phyloP scores from a whole-genome alignment of 2,113 vertebrate genomes.

The Jaculus jaculus region DNA sequence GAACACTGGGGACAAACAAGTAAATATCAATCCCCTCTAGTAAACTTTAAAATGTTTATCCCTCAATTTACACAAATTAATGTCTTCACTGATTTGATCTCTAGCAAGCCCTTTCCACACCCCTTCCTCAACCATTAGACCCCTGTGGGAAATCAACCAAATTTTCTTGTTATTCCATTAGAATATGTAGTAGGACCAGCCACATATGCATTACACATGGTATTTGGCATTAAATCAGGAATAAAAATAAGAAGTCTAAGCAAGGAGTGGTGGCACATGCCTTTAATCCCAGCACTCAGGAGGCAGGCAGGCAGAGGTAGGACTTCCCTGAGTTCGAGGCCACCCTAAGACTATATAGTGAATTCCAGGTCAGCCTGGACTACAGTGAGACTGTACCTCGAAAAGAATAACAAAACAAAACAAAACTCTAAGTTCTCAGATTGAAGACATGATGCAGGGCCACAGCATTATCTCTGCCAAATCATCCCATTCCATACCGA shows the following conservation, averaged over 20 bases:
- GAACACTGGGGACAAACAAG: constrained; percentile 13
- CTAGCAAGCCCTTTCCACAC: neutral
- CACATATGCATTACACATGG: neutral
- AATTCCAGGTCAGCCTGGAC: too few relatives aligned
- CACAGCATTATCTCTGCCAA: neutral
- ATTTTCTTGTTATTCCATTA: neutral
- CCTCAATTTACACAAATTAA: neutral
- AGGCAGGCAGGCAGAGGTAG: too few relatives aligned
- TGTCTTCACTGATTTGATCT: neutral
- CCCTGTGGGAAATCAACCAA: neutral
- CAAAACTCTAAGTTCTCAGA: neutral
- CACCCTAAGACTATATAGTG: too few relatives aligned
- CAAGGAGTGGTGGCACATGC: too few relatives aligned
- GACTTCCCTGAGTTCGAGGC: too few relatives aligned
- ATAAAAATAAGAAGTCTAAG: constrained; percentile 4
- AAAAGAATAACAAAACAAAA: too few relatives aligned
- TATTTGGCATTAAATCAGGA: neutral
- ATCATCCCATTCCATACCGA: neutral
- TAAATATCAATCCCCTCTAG: neutral
- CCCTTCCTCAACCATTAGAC: neutral
- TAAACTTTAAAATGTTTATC: constrained; percentile 54
- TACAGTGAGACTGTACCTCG: too few relatives aligned
- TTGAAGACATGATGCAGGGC: neutral
- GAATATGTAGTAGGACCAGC: neutral
- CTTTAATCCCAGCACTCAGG: too few relatives aligned